Evolutionary conservation across 2,797 vertebrate species (phyloP).

Genomic region (Zenarchopterus dispar): DNA sequence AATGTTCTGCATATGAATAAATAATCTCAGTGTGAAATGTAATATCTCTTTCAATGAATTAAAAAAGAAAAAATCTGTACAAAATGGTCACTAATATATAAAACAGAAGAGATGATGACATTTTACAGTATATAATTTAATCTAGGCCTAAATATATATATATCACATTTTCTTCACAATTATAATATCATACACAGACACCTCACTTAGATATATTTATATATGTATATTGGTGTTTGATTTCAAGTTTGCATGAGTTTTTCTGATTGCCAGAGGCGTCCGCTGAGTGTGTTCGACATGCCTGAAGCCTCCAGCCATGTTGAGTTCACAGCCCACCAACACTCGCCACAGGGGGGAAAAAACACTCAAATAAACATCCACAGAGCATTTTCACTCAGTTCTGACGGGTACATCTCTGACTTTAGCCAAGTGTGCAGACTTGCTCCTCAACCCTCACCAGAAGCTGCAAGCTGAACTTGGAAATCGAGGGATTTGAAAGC

Average conservation of each 20-base stretch:
- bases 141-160: conserved; percentile 79
- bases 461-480: conserved; percentile 57
- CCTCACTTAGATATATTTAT: conserved; percentile 80
- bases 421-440: conserved; percentile 53
- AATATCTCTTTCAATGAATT: conserved; percentile 74
- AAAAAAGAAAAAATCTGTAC: conserved; percentile 82
- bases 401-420: conserved; percentile 45
- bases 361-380: conserved; percentile 29
- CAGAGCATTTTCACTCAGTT: conserved; percentile 52
- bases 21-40: conserved; percentile 82
- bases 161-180: conserved; percentile 80
- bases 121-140: conserved; percentile 79
- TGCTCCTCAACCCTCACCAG: conserved; percentile 54
- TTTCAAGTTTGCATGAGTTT: conserved; percentile 76
- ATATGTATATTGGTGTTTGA: conserved; percentile 73
- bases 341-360: conserved; percentile 36
- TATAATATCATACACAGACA: conserved; percentile 82
- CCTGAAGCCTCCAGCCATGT: conserved; percentile 48
- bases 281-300: conserved; percentile 45
- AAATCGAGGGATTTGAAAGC: conserved; percentile 60
- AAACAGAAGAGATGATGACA: conserved; percentile 82
- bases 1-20: conserved; percentile 83
- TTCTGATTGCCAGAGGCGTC: conserved; percentile 72
- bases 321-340: conserved; percentile 67
- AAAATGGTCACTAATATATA: conserved; percentile 84